Evolutionary conservation across 2,797 vertebrate species (phyloP).

Genomic region (Muscicapa comitata): DNA sequence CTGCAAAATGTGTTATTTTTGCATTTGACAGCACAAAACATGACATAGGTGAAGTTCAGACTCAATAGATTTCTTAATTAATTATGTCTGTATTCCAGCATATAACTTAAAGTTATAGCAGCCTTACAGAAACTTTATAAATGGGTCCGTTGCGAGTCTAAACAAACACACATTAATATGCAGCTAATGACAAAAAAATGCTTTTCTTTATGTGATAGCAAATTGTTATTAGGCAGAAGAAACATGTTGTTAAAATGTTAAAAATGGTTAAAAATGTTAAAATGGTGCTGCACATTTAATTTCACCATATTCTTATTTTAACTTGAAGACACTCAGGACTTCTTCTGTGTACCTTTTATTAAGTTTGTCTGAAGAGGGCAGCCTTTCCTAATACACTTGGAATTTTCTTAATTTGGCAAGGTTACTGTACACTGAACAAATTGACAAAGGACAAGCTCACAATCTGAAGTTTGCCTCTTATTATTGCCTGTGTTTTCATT

Average conservation of each 20-base stretch:
- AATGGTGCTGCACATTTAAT: neutral
- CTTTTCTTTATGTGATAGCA: neutral
- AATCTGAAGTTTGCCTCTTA: neutral
- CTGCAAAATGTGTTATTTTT: conserved; percentile 46
- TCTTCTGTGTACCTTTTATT: conserved; percentile 18
- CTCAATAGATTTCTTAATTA: conserved; percentile 53
- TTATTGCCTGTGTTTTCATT: neutral
- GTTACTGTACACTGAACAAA: neutral
- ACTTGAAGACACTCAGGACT: neutral
- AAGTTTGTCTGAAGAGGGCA: conserved; percentile 78
- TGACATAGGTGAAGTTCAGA: conserved; percentile 35
- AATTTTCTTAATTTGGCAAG: conserved; percentile 30
- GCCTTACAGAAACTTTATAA: neutral
- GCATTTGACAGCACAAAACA: neutral
- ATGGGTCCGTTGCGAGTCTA: neutral
- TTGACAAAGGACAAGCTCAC: neutral
- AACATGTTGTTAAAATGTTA: no score
- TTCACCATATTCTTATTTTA: neutral
- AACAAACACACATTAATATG: neutral
- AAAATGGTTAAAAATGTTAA: no score
- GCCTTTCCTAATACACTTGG: conserved; percentile 71
- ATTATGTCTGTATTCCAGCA: conserved; percentile 36
- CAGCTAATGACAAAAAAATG: neutral
- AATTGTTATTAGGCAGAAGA: neutral
- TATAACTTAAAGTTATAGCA: neutral